phyloP scores from a whole-genome alignment of 2,888 invertebrate species.

The Cremastinae sp. region DNA sequence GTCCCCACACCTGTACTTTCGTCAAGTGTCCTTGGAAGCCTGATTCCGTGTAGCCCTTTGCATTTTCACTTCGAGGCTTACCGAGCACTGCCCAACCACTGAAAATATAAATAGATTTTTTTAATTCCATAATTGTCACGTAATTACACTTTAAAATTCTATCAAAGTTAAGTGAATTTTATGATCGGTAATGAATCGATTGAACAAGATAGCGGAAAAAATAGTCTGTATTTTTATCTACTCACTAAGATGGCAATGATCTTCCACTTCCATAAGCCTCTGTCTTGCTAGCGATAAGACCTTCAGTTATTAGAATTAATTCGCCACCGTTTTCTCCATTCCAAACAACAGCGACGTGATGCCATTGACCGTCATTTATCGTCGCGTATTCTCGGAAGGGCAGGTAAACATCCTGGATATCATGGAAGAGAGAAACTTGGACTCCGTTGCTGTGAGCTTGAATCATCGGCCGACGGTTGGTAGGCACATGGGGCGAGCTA shows the following conservation, averaged over 20 bases:
- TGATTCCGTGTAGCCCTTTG: conserved; percentile 91
- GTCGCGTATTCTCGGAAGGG: conserved; percentile 95
- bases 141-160: background rate
- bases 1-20: conserved; percentile 96
- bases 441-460: conserved; percentile 97
- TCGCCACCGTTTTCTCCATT: conserved; percentile 92
- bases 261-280: conserved; percentile 93
- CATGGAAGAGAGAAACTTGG: conserved; percentile 93
- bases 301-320: conserved; percentile 95
- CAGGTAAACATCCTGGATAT: conserved; percentile 93
- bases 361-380: conserved; percentile 98
- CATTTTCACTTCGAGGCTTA: conserved; percentile 86
- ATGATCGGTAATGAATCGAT: no score
- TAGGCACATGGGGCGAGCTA: conserved; percentile 89
- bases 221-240: conserved; percentile 58
- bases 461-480: conserved; percentile 89
- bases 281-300: conserved; percentile 94
- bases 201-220: no score
- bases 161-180: conserved; percentile 18
- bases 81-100: conserved; percentile 96
- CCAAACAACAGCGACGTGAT: conserved; percentile 97
- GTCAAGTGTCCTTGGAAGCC: conserved; percentile 98
- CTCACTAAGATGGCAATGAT: conserved; percentile 91
- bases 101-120: conserved; percentile 33
- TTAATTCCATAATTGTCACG: background rate